A percentile compares a stretch with the other conserved stretches of the same genome.
phyloP scores from a whole-genome alignment of 2,113 vertebrate species.

The Neolamprologus cancellatus region DNA sequence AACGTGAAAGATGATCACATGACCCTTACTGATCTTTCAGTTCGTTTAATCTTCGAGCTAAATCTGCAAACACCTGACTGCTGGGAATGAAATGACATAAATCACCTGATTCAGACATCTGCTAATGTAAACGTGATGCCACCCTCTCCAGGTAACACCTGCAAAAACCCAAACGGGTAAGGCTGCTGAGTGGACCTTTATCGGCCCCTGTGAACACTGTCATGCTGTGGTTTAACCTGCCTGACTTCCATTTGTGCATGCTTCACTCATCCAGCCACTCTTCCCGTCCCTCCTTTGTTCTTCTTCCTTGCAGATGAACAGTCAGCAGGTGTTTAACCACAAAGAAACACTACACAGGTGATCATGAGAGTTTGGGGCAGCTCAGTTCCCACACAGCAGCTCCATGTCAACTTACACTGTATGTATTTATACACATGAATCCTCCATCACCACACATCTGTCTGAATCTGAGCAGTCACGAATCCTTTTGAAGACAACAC shows the following conservation, averaged over 20 bases:
- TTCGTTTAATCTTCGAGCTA: background rate
- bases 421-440: background rate
- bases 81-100: background rate
- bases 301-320: background rate
- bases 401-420: background rate
- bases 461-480: background rate
- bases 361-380: background rate
- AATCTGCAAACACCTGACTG: background rate
- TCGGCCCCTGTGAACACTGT: constrained; percentile 26
- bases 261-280: background rate
- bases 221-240: background rate
- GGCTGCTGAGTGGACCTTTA: constrained; percentile 24
- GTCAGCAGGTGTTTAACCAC: background rate
- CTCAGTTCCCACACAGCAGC: background rate
- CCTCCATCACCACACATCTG: background rate
- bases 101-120: constrained; percentile 5
- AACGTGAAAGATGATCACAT: background rate
- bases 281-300: background rate
- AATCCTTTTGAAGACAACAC: background rate
- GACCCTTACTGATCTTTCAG: background rate
- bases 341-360: background rate
- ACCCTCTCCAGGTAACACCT: background rate
- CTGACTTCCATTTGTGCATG: background rate
- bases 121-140: constrained; percentile 19
- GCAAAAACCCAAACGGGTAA: background rate